A percentile compares a stretch with the other conserved stretches of the same genome.
Evolutionary conservation across 2,113 vertebrate genomes (phyloP).

Genomic region (Agapornis roseicollis): DNA sequence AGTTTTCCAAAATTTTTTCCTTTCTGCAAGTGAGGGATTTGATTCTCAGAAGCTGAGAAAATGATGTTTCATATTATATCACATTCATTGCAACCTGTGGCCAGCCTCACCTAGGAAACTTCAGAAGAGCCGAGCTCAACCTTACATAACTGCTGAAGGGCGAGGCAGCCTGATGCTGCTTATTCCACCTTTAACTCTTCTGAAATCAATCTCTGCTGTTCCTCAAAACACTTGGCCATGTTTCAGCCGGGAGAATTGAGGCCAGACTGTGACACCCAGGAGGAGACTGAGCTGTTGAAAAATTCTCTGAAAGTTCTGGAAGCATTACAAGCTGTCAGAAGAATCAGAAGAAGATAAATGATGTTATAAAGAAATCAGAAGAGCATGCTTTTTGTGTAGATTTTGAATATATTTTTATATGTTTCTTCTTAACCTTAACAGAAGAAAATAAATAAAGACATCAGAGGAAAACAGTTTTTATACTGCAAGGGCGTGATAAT

Average conservation of each 20-base stretch:
- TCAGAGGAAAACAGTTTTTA: neutral
- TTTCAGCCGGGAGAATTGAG: constrained; percentile 14
- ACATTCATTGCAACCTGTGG: neutral
- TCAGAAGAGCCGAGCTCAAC: neutral
- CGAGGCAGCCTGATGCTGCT: neutral
- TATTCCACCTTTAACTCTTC: neutral
- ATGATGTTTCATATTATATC: neutral
- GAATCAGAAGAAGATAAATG: constrained; percentile 17
- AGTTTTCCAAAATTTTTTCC: neutral
- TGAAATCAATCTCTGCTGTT: neutral
- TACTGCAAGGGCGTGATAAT: neutral
- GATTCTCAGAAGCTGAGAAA: neutral
- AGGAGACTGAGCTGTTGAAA: neutral
- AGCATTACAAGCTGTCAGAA: constrained; percentile 15
- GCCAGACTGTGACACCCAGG: neutral
- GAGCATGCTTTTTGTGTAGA: neutral
- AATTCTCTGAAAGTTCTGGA: constrained; percentile 13
- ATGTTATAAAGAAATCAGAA: neutral
- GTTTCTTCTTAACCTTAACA: neutral
- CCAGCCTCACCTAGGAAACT: neutral
- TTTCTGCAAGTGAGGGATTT: neutral
- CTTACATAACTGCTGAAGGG: neutral
- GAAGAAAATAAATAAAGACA: neutral
- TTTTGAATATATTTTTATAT: neutral
- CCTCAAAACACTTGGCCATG: neutral